Evolutionary conservation across 92 coral and sea anemone genomes (phyloP).

Genomic region (Phenganax subtilis): DNA sequence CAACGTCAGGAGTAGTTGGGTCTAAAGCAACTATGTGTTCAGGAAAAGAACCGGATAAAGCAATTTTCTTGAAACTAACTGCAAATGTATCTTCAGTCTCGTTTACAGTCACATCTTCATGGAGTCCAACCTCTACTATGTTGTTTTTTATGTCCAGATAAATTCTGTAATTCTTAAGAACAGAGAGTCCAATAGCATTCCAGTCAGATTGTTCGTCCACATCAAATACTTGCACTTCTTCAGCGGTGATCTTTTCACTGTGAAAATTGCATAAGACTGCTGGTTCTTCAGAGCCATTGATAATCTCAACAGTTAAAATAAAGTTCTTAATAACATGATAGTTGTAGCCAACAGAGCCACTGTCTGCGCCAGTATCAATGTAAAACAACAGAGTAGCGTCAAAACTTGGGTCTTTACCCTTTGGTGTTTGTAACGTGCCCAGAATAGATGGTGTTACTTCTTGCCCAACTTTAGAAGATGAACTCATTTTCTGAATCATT

Average conservation of each 20-base stretch:
- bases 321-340: conserved; percentile 16
- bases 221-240: conserved; percentile 19
- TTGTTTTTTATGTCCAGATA: conserved; percentile 1
- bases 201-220: conserved; percentile 7
- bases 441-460: background rate
- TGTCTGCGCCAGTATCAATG: conserved; percentile 21
- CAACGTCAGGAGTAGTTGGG: too few relatives aligned
- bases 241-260: background rate
- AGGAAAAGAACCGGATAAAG: too few relatives aligned
- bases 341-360: conserved; percentile 29
- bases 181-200: conserved; percentile 22
- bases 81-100: background rate
- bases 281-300: conserved; percentile 2
- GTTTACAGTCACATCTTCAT: background rate
- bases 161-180: conserved; percentile 17
- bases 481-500: background rate
- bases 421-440: background rate
- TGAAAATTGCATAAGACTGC: conserved; percentile 18
- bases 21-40: too few relatives aligned
- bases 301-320: background rate
- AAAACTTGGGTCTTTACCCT: background rate
- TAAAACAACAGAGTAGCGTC: background rate
- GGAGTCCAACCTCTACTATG: conserved; percentile 7
- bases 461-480: conserved; percentile 1
- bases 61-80: background rate